phyloP scores from a whole-genome alignment of 1,140 invertebrate genomes.

The Antheraea mylitta region DNA sequence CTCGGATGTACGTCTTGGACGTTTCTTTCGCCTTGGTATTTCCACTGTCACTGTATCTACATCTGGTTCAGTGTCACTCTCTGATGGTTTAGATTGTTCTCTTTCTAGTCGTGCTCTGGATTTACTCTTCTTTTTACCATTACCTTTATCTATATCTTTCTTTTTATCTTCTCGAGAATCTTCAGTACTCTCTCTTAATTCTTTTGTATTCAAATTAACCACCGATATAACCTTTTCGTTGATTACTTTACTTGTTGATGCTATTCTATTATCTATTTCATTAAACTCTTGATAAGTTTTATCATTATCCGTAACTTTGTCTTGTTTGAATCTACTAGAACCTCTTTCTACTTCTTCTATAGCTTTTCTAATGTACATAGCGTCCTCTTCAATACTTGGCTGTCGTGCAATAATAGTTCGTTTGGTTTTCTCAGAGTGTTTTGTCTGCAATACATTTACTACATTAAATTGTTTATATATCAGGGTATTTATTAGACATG shows the following conservation, averaged over 20 bases:
- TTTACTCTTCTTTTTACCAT: slow-evolving; percentile 65
- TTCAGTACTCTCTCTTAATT: slow-evolving; percentile 60
- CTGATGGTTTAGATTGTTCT: slow-evolving; percentile 76
- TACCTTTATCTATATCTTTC: slow-evolving; percentile 49
- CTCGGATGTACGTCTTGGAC: slow-evolving; percentile 63
- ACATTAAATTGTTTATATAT: slow-evolving; percentile 22
- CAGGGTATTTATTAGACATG: slow-evolving; percentile 15
- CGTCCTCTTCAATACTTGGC: slow-evolving; percentile 67
- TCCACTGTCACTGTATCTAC: slow-evolving; percentile 75
- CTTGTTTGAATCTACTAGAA: slow-evolving; percentile 50
- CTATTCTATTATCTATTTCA: slow-evolving; percentile 18
- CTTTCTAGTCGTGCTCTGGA: slow-evolving; percentile 71
- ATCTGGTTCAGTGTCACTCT: slow-evolving; percentile 71
- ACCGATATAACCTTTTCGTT: slow-evolving; percentile 28
- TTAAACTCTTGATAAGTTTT: slow-evolving; percentile 27
- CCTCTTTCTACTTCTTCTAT: slow-evolving; percentile 72
- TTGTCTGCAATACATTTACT: slow-evolving; percentile 41
- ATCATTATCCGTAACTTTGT: slow-evolving; percentile 15
- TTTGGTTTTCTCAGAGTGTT: slow-evolving; percentile 45
- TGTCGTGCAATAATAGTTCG: slow-evolving; percentile 49
- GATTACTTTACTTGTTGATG: slow-evolving; percentile 43
- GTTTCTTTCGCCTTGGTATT: slow-evolving; percentile 72
- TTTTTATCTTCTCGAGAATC: slow-evolving; percentile 64
- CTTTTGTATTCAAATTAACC: slow-evolving; percentile 39
- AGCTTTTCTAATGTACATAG: slow-evolving; percentile 67